Base-by-base conservation (phyloP, 2,888 invertebrate species). In the Xanthorhoe spadicearia region DNA sequence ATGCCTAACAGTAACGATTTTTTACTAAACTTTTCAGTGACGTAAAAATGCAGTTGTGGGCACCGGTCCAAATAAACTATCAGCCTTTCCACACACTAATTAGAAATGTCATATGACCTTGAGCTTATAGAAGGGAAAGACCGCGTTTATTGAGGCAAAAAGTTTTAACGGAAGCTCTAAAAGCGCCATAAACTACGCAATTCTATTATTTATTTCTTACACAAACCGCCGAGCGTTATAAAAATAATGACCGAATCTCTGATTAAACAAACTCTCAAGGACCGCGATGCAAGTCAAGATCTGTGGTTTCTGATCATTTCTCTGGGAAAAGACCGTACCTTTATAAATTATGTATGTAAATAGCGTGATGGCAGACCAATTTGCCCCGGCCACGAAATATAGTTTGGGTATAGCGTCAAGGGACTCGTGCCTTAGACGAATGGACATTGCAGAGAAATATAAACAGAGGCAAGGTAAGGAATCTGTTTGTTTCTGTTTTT, bases 41-140 rank as follows among this genome's bases (percentile, higher is more conserved):
- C 53, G 60, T 60, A 63, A 63, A 58, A 60, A 65, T 63, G 67
- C 63, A 67, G 64, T 54, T 7, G 35, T 66, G 72, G 72, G 70
- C 72, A 60, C 46, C 43, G 32, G 50, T 68, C 70, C 70, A 73
- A 70, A 63, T 69, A 69, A 63, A 63, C 52, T 65, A 55, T 66
- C 57, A 59, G 28, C 51, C 60, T 54, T 62, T 56, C 56, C 59
- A 57, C 56, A 59, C 51, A 66, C 48, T 61, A 70, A 69, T 70
- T 66, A 67, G 19, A 54, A 68, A 64, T 63, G 62, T 60, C 55
- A 64, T 35, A 52, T 35, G 52, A 63, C 66, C 68, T 70, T 69
- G 66, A 52, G 32, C 49, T 51, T 43, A 58, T 7, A 43, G 32
- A 43, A 35, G 8, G 8, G 43, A 52, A 23, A 48, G 38, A 43